Evolutionary conservation across 2,888 invertebrate species (phyloP), one percentile per base, ranked within the genome.

Genomic region (Polia nebulosa): DNA sequence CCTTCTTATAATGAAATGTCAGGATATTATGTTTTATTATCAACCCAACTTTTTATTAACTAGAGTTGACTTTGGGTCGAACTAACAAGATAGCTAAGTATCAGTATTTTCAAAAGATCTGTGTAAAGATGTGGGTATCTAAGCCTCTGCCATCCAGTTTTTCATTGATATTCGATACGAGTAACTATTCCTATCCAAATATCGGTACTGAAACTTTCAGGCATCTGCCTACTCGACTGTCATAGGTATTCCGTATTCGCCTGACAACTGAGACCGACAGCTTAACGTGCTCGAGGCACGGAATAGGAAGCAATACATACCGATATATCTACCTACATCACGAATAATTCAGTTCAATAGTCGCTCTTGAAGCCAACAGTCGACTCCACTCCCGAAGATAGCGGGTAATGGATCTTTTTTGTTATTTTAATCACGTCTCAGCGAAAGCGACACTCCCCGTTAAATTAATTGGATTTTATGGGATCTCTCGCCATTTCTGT

Each of bases 401-500:
- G 68, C 78, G 75, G 59, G 80, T 84, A 86, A 86, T 85, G 82
- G 84, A 84, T 82, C 82, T 80, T 87, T 87, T 89, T 88, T 88
- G 87, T 87, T 85, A 89, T 89, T 90, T 87, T 88, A 88, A 90
- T 89, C 88, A 89, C 88, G 88, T 88, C 77, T 67, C 84, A 56
- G 60, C 72, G 80, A 82, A 83, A 84, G 81, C 81, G 85, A 86
- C 77, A 80, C 82, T 78, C 77, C 66, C 77, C 78, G 69, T 80
- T 82, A 87, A 91, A 91, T 92, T 93, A 93, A 94, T 93, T 93
- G 90, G 90, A 87, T 93, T 91, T 89, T 86, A 88, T 85, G 83
- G 86, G 85, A 87, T 86, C 89, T 81, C 85, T 87, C 83, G 85
- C 88, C 87, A 88, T 89, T 89, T 88, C 87, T 83, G 82, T 81